Conservation (phyloP, 2,797 vertebrate species). For the Discoglossus pictus region DNA sequence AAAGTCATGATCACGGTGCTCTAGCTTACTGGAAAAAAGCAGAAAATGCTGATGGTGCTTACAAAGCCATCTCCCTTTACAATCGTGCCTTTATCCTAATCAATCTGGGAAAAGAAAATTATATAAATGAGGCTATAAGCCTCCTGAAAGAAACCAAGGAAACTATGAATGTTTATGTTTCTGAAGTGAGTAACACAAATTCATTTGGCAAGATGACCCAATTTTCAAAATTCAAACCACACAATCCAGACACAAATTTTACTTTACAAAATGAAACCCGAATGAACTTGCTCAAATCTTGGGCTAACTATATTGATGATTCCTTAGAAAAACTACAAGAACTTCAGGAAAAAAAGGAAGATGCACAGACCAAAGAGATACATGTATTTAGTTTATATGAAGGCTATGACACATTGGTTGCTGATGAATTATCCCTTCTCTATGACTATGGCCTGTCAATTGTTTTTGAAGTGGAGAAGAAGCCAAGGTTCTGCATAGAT, state of each 20-base stretch:
- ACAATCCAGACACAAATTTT: conserved; percentile 42
- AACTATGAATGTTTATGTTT: conserved; percentile 28
- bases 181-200: conserved; percentile 48
- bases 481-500: conserved; percentile 44
- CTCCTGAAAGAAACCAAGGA: conserved; percentile 33
- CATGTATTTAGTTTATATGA: conserved; percentile 37
- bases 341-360: conserved; percentile 23
- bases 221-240: conserved; percentile 35
- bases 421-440: conserved; percentile 44
- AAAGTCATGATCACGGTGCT: conserved; percentile 40
- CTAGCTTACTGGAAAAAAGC: conserved; percentile 44
- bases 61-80: conserved; percentile 52
- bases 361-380: conserved; percentile 37
- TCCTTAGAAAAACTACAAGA: conserved; percentile 35
- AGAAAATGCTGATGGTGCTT: conserved; percentile 34
- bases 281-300: conserved; percentile 48
- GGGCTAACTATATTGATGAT: conserved; percentile 32
- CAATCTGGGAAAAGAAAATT: conserved; percentile 30
- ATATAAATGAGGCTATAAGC: conserved; percentile 36
- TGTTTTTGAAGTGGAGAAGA: conserved; percentile 53
- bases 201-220: conserved; percentile 38
- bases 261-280: conserved; percentile 46
- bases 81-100: conserved; percentile 54
- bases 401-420: conserved; percentile 23
- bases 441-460: conserved; percentile 51